Conservation (phyloP, 2,888 invertebrate species). For the Nomada hirtipes region DNA sequence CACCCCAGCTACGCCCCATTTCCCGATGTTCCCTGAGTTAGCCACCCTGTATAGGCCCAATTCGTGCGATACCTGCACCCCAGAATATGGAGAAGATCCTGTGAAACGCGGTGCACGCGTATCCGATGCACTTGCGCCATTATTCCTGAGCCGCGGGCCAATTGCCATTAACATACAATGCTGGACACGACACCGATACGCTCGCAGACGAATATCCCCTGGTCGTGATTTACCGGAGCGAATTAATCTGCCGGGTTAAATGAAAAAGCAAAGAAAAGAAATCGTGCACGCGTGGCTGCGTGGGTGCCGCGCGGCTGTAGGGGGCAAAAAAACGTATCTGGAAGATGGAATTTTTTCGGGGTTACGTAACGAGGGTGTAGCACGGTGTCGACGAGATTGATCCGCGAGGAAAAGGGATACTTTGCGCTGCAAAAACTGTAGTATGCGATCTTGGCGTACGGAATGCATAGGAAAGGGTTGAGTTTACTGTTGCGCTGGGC, state of each 20-base stretch:
- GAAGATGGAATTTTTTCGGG: constrained; percentile 28
- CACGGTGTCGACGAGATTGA: constrained; percentile 9
- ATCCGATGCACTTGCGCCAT: constrained; percentile 58
- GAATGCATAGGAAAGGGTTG: too few species aligned
- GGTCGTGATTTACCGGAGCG: constrained; percentile 67
- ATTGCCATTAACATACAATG: constrained; percentile 77
- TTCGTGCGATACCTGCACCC: too few species aligned
- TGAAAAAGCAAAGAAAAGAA: constrained; percentile 38
- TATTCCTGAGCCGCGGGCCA: constrained; percentile 62
- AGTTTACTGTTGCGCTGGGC: background rate
- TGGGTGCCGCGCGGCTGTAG: constrained; percentile 17
- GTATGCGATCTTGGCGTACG: too few species aligned
- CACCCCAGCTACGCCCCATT: too few species aligned
- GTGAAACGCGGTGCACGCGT: constrained; percentile 15
- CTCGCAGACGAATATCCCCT: constrained; percentile 44
- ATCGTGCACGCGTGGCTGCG: constrained; percentile 18
- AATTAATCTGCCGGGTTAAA: constrained; percentile 61
- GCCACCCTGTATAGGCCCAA: too few species aligned
- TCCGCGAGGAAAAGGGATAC: background rate
- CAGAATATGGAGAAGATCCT: constrained; percentile 4
- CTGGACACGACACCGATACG: constrained; percentile 33
- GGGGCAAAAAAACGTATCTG: constrained; percentile 4
- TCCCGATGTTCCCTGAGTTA: too few species aligned
- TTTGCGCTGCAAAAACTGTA: background rate
- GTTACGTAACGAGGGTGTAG: constrained; percentile 24